phyloP scores from a whole-genome alignment of 2,113 vertebrate species.

The Columba livia region DNA sequence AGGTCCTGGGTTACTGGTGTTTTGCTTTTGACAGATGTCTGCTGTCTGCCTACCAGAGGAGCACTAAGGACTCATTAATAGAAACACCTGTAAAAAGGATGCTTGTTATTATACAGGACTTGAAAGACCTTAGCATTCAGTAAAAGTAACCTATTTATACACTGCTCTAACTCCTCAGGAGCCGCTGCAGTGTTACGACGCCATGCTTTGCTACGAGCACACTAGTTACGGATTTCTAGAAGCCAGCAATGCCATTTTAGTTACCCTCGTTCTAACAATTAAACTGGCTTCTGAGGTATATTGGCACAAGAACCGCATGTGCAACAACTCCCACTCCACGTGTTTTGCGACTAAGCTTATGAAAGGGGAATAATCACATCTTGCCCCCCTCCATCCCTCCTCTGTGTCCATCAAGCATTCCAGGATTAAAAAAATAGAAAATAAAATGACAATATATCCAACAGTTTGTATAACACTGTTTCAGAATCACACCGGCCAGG shows the following conservation, averaged over 20 bases:
- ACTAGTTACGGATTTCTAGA: not conserved
- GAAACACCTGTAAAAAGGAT: not conserved
- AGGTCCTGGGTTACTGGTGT: not conserved
- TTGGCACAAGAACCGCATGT: accelerated
- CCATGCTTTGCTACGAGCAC: not conserved
- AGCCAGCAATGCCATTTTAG: not conserved
- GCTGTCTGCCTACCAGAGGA: not conserved
- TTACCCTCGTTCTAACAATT: not conserved
- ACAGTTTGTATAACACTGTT: not conserved
- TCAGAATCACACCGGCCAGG: not conserved
- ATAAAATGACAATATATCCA: too few relatives aligned
- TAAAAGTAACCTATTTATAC: not conserved
- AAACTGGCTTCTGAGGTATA: not conserved
- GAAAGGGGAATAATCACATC: not conserved
- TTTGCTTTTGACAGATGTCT: not conserved
- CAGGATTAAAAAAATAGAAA: not conserved
- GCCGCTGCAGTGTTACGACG: not conserved
- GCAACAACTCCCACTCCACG: accelerated
- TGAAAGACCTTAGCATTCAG: not conserved
- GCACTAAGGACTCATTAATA: not conserved
- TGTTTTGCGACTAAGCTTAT: not conserved
- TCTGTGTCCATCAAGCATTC: accelerated
- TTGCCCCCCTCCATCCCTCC: not conserved
- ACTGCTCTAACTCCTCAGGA: not conserved
- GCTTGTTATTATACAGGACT: not conserved